Evolutionary conservation across 1,140 invertebrate genomes (phyloP), one percentile per base, ranked within the genome.

Genomic region (Pogonomyrmex californicus): DNA sequence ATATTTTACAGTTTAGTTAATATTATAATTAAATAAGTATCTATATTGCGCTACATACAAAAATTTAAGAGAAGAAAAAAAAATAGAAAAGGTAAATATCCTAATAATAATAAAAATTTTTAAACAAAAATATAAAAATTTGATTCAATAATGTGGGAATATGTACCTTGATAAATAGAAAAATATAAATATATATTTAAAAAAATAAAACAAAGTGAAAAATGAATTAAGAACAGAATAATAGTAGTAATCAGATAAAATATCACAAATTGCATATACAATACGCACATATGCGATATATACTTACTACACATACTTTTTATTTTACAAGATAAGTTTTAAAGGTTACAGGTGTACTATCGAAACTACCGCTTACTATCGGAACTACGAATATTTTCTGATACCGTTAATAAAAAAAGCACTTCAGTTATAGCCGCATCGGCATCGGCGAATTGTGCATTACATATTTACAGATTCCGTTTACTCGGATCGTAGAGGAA

Each of bases 381-480:
- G 86, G 87, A 56, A 33, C n/a, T 58, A 38, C 30, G 66, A 63
- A 62, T 71, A 87, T 81, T 90, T 90, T 30, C 66, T 75, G 36
- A 87, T 56, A 86, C 68, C 33, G 79, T 90, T 87, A 90, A 90
- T 90, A 90, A 65, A 85, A 76, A 89, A 85, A 90, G 79, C 73
- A 79, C 68, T 14, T 90, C 70, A 78, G 14, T 17, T 71, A 44
- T 41, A 38, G 23, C 23, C 23, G 63, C 82, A 38, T 85, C 33
- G 47, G 75, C 51, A 60, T 41, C 41, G 54, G 7, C 73, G 56
- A 82, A 88, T 88, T 71, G 49, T 86, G 85, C 71, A 77, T 71
- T 76, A 85, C 36, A 65, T 88, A 86, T 90, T 89, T 83, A 90
- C 76, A 87, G 47, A 83, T 79, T 44, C 47, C 81, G 47, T 63